phyloP scores from a whole-genome alignment of 2,888 invertebrate species.

The Dorcus hopei region DNA sequence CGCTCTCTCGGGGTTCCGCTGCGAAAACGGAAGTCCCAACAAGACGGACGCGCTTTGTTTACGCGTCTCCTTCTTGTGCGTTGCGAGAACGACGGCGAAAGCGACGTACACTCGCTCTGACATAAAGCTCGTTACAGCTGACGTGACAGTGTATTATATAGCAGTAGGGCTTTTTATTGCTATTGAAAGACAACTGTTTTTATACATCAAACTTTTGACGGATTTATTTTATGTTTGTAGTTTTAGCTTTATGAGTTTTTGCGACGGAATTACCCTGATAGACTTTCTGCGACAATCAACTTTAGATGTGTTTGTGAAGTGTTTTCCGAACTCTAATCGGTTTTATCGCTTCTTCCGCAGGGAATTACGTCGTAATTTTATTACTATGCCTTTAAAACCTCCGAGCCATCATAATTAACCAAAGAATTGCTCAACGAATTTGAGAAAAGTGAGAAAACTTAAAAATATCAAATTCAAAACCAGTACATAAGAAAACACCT shows the following conservation, averaged over 20 bases:
- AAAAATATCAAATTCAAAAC: too few relatives aligned
- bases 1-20: slow-evolving; percentile 32
- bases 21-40: slow-evolving; percentile 17
- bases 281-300: slow-evolving; percentile 1
- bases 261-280: not conserved
- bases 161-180: slow-evolving; percentile 34
- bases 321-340: slow-evolving; percentile 1
- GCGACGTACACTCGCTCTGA: slow-evolving; percentile 21
- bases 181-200: slow-evolving; percentile 40
- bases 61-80: slow-evolving; percentile 12
- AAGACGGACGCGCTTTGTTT: slow-evolving; percentile 7
- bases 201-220: slow-evolving; percentile 39
- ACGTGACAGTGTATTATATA: slow-evolving; percentile 37
- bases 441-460: too few relatives aligned
- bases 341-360: not conserved
- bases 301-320: not conserved
- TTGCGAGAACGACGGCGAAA: slow-evolving; percentile 18
- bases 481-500: too few relatives aligned
- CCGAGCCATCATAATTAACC: too few relatives aligned
- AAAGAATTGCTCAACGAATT: too few relatives aligned
- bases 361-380: too few relatives aligned
- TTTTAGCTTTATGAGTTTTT: slow-evolving; percentile 1
- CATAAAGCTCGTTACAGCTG: slow-evolving; percentile 24
- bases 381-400: too few relatives aligned
- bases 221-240: slow-evolving; percentile 29